Conservation (phyloP, 2,113 vertebrate species). For the Etheostoma spectabile region DNA sequence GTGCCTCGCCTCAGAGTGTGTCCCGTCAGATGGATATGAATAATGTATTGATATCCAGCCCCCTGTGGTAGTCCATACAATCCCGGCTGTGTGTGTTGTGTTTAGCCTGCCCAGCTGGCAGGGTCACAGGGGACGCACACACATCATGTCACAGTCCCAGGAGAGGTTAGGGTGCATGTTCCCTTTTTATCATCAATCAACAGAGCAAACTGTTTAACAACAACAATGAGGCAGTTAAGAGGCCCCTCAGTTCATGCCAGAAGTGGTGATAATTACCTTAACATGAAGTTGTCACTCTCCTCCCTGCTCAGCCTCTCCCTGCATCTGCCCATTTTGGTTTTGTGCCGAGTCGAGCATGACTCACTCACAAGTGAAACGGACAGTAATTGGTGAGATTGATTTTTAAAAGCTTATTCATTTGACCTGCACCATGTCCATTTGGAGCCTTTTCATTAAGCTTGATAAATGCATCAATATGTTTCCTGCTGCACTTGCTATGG, state of each 20-base stretch:
- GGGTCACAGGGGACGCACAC: constrained; percentile 78
- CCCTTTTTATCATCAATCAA: constrained; percentile 82
- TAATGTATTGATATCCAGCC: constrained; percentile 78
- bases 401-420: constrained; percentile 75
- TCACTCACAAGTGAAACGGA: constrained; percentile 58
- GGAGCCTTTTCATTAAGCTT: constrained; percentile 65
- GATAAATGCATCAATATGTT: constrained; percentile 58
- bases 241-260: constrained; percentile 73
- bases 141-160: constrained; percentile 78
- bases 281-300: constrained; percentile 82
- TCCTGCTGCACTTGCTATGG: background rate
- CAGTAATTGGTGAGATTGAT: constrained; percentile 77
- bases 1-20: constrained; percentile 45
- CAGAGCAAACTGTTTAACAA: constrained; percentile 83
- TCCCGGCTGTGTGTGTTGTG: constrained; percentile 66
- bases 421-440: constrained; percentile 61
- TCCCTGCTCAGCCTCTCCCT: constrained; percentile 40
- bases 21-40: constrained; percentile 77
- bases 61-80: constrained; percentile 66
- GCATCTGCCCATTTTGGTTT: constrained; percentile 68
- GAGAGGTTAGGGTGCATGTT: constrained; percentile 81
- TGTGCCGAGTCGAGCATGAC: constrained; percentile 75
- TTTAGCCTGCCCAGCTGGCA: constrained; percentile 79
- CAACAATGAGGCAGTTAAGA: constrained; percentile 79
- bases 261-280: constrained; percentile 84